These are phyloP conservation scores for Diadema setosum DNA, from an alignment of 35 echinoderm and acorn worm genomes.

Conservation along the genomic window DNA sequence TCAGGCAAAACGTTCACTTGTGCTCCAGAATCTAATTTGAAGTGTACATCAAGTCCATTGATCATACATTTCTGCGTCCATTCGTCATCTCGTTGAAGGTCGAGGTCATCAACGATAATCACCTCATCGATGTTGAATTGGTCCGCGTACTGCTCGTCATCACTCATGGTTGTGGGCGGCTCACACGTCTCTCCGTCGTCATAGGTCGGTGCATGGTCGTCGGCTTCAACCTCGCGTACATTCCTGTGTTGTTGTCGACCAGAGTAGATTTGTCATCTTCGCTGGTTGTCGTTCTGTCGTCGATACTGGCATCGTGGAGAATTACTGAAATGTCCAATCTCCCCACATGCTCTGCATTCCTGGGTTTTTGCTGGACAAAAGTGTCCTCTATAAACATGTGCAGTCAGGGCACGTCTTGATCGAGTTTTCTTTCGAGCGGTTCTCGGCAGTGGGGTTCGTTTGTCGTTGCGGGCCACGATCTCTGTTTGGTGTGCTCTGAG, in stretches of 20 bases:
- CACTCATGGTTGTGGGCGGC: neutral
- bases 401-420: constrained; percentile 15
- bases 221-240: neutral
- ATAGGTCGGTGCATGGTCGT: too few relatives aligned
- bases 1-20: constrained; percentile 48
- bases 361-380: constrained; percentile 20
- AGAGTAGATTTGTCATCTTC: neutral
- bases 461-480: neutral
- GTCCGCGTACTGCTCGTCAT: neutral
- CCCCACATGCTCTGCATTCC: too few relatives aligned
- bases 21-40: too few relatives aligned
- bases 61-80: too few relatives aligned
- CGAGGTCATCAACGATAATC: too few relatives aligned
- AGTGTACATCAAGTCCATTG: too few relatives aligned
- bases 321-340: too few relatives aligned
- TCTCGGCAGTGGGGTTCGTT: neutral
- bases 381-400: neutral
- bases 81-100: too few relatives aligned
- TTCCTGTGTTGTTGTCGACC: neutral
- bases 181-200: neutral
- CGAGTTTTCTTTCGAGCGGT: neutral
- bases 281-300: neutral
- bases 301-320: too few relatives aligned
- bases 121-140: neutral
- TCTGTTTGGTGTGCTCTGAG: neutral